Percentiles rank a stretch among this genome's conserved stretches.
Evolutionary conservation across 2,113 vertebrate species (phyloP).

Genomic region (Rattus rattus): DNA sequence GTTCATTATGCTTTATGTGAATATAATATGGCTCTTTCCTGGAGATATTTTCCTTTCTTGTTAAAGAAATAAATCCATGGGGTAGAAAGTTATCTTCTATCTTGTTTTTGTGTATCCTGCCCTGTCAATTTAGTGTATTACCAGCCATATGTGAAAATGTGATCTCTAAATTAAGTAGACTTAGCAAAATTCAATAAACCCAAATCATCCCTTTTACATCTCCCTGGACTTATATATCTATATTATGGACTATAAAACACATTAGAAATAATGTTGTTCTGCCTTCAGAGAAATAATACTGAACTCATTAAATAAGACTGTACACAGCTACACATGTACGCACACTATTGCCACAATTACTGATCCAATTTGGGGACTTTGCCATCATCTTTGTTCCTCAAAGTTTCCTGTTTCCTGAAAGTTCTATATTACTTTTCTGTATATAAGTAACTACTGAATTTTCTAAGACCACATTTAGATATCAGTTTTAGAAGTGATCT

Average conservation of each 20-base stretch:
- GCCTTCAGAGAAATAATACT: background rate
- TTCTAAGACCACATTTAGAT: background rate
- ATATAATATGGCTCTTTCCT: background rate
- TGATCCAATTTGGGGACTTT: background rate
- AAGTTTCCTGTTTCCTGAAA: background rate
- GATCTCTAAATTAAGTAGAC: background rate
- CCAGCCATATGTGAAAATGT: background rate
- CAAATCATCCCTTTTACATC: background rate
- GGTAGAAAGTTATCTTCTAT: background rate
- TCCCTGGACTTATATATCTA: too few relatives aligned
- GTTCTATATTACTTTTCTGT: background rate
- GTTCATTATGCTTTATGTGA: background rate
- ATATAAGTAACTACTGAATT: background rate
- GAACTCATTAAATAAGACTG: background rate
- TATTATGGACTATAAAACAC: background rate
- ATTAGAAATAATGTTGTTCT: background rate
- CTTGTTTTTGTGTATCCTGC: background rate
- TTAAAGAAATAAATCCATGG: background rate
- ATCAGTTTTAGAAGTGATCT: background rate
- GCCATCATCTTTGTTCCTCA: background rate
- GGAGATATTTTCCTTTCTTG: background rate
- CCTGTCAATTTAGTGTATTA: background rate
- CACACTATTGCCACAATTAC: background rate
- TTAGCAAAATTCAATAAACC: background rate
- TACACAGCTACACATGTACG: fast-evolving